Evolutionary conservation across 2,888 invertebrate genomes (phyloP), one percentile per base, ranked within the genome.

Genomic region (Tetrapedia diversipes): DNA sequence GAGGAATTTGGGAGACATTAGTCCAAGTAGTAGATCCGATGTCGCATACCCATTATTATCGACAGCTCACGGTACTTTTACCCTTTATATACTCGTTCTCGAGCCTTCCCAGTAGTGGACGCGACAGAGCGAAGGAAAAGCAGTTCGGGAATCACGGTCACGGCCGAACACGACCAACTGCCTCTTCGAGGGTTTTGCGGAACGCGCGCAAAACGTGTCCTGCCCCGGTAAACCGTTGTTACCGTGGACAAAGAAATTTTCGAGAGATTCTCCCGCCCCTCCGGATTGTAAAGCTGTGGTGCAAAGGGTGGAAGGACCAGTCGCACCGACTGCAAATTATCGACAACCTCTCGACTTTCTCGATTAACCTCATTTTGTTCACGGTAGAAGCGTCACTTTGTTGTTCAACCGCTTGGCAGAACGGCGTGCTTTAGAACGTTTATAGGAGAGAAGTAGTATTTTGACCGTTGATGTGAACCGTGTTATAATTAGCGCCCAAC

Each of bases 1-100:
- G 19, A 34, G 59, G 32, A 49, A 39, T 65, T 72, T 56, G 78
- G 70, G 66, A 47, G 63, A 57, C 66, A 47, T 59, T 43, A 37
- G 11, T 47, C 74, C 64, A 34, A 70, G 45, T 45, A 77, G 84
- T 83, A 83, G 86, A 83, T 76, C 84, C 84, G 82, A 80, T 86
- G 83, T 87, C 80, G 85, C 82, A 81, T 80, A 79, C 71, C 19
- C 61, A 76, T 79, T 47, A 54, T 49, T 51, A 69, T 53, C 71
- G 47, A 79, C 71, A 53, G 74, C 22, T 65, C 53, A 53, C 43
- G 67, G 47, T 61, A 41, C 53, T 66, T 77, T 59, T 54, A 41
- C 54, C 64, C 43, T 73, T 59, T 34, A 66, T n/a, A n/a, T 51
- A 47, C 54, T 37, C 14, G 53, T 22, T 29, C 27, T 39, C 34